phyloP scores from a whole-genome alignment of 2,888 invertebrate genomes.

The Morinoia aosen region DNA sequence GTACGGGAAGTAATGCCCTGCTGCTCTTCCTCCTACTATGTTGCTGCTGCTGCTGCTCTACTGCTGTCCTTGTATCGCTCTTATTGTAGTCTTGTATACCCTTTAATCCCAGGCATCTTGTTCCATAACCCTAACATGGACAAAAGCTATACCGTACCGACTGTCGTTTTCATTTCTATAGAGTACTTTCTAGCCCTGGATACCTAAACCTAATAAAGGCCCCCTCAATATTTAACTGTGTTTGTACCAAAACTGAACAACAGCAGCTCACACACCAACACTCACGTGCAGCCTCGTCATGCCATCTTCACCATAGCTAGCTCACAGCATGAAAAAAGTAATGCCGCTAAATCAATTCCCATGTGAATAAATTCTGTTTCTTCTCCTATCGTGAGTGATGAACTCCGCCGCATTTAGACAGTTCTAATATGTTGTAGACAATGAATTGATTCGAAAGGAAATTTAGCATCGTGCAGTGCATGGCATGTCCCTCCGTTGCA shows the following conservation, averaged over 20 bases:
- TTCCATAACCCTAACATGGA: neutral
- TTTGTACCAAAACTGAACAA: neutral
- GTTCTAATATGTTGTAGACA: neutral
- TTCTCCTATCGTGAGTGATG: neutral
- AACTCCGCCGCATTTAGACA: neutral
- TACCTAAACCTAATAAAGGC: neutral
- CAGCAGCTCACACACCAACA: neutral
- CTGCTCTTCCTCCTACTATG: slow-evolving; percentile 19
- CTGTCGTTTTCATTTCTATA: neutral
- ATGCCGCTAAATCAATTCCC: neutral
- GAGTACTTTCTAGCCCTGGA: neutral
- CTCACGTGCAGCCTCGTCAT: neutral
- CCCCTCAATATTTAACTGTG: neutral
- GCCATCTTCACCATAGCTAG: neutral
- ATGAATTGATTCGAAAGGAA: neutral
- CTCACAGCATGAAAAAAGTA: neutral
- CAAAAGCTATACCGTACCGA: slow-evolving; percentile 16
- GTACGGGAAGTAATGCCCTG: slow-evolving; percentile 29
- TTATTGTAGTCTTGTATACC: slow-evolving; percentile 19
- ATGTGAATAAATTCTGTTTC: neutral
- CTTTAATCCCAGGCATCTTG: slow-evolving; percentile 41
- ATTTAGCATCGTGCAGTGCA: neutral
- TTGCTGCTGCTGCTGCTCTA: neutral
- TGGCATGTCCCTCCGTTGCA: slow-evolving; percentile 16
- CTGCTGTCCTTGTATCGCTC: slow-evolving; percentile 20